Evolutionary conservation across 2,113 vertebrate species (phyloP), one percentile per base, ranked within the genome.

Genomic region (Corapipo altera): DNA sequence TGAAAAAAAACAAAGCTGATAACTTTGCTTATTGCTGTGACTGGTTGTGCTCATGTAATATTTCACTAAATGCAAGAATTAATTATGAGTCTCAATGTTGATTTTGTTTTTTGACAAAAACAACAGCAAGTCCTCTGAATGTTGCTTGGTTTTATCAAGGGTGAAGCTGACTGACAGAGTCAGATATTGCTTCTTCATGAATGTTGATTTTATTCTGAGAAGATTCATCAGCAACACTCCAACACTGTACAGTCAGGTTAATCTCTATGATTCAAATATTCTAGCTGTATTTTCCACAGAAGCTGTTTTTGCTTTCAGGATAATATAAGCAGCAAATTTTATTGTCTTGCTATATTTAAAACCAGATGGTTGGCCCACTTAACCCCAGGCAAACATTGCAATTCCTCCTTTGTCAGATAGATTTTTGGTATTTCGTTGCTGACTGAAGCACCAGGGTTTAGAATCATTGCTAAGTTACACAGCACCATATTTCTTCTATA

Each of bases 121-220:
- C 10, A 54, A n/a, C 10, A 61, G 21, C 15, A 85, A 75, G 14
- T 52, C 62, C 39, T 85, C 26, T 58, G 15, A 91, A 62, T 0
- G 0, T 41, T 82, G 5, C 12, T n/a, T 69, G n/a, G 11, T 46
- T 83, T 94, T 80, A 55, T 43, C 27, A 15, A 30, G 51, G 8
- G 15, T 65, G 71, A 88, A 94, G 64, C 46, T 41, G 64, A 93
- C 8, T 88, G 77, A 46, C 41, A 46, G 88, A 79, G 8, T 75
- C 44, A 91, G 75, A 94, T 94, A 83, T 85, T 80, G n/a, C 18
- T 91, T 88, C 71, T 91, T 58, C n/a, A 35, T 66, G 41, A 76
- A 22, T 8, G 22, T 73, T 82, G 58, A 46, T 91, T 85, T 93
- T 89, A 66, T 85, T 65, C 46, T 89, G 51, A 62, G 62, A 88